phyloP scores from a whole-genome alignment of 35 echinoderm and acorn worm species.

The Patiria miniata region DNA sequence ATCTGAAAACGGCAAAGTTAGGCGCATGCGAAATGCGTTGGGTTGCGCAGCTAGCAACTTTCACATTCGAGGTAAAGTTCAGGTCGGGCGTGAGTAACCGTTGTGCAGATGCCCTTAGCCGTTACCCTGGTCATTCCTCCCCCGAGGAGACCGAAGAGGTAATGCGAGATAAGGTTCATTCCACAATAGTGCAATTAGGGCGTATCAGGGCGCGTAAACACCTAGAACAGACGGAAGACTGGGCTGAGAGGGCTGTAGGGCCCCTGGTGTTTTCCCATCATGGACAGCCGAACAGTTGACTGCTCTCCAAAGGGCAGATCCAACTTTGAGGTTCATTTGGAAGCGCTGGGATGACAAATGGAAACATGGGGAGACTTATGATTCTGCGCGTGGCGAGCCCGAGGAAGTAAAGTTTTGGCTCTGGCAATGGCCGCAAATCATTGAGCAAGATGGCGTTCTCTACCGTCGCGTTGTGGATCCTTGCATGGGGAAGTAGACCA shows the following conservation, averaged over 20 bases:
- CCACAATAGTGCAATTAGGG: neutral
- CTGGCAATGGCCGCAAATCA: conserved; percentile 19
- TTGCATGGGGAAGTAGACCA: conserved; percentile 1
- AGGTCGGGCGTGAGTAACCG: conserved; percentile 41
- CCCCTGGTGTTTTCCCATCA: conserved; percentile 29
- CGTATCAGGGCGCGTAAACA: neutral
- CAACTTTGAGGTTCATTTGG: neutral
- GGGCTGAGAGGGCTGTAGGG: neutral
- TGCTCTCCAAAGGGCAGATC: conserved; percentile 19
- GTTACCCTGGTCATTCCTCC: neutral
- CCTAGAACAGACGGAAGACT: neutral
- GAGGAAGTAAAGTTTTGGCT: neutral
- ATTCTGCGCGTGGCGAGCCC: neutral
- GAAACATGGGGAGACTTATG: neutral
- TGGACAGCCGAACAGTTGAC: neutral
- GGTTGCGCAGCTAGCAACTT: conserved; percentile 59
- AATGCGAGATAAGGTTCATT: neutral
- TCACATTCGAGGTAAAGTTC: conserved; percentile 64
- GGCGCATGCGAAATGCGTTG: conserved; percentile 65
- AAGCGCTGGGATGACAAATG: neutral
- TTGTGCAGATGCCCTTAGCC: conserved; percentile 62
- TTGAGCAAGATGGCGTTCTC: conserved; percentile 9
- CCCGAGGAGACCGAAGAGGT: too few relatives aligned
- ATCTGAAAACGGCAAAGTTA: conserved; percentile 61
- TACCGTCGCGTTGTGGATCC: neutral